Percentiles rank a stretch among this genome's conserved stretches.
Conservation (phyloP, 2,888 invertebrate species). For the Tipula confusa region DNA sequence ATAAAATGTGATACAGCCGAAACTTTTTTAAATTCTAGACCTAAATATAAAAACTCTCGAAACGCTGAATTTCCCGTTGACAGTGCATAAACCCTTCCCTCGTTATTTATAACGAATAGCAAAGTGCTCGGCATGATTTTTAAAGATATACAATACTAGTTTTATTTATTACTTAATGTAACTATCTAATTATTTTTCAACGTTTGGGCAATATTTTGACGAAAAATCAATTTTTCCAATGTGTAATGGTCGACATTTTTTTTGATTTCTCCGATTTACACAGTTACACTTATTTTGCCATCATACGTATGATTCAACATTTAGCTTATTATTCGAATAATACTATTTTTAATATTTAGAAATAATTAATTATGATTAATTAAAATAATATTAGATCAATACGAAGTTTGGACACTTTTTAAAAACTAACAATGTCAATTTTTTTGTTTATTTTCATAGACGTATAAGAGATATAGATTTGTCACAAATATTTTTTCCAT, state of each 20-base stretch:
- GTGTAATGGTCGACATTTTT: not conserved
- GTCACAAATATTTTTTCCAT: too few species aligned
- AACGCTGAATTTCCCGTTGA: conserved; percentile 77
- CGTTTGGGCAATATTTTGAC: not conserved
- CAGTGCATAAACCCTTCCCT: conserved; percentile 80
- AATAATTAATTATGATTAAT: not conserved
- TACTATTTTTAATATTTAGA: not conserved
- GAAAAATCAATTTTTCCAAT: not conserved
- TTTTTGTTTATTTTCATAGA: conserved; percentile 1
- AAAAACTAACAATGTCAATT: not conserved
- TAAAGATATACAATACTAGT: too few species aligned
- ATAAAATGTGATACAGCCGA: conserved; percentile 79
- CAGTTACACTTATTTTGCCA: not conserved
- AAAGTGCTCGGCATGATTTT: conserved; percentile 64
- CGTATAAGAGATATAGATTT: too few species aligned
- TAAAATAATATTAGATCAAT: not conserved
- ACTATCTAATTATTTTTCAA: not conserved
- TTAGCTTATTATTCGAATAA: not conserved
- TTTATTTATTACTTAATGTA: not conserved
- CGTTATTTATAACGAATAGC: conserved; percentile 80
- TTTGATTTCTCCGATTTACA: not conserved
- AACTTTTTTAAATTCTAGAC: conserved; percentile 83
- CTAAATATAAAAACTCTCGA: conserved; percentile 80
- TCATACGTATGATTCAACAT: not conserved
- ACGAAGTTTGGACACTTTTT: not conserved